Conservation (phyloP, 1,140 invertebrate species). For the Bombyx mori region ASM3026992v2 NC_085116.1:8512501-8513000, state of each 20-base stretch:
- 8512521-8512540: too few relatives aligned
- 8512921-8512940: conserved; percentile 38
- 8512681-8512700: too few relatives aligned
- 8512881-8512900: conserved; percentile 59
- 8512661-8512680: too few relatives aligned
- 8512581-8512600: too few relatives aligned
- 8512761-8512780: neutral
- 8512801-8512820: conserved; percentile 1
- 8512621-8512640: too few relatives aligned
- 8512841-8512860: conserved; percentile 7
- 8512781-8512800: neutral
- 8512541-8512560: too few relatives aligned
- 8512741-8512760: neutral
- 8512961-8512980: too few relatives aligned
- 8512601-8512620: too few relatives aligned
- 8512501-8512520: conserved; percentile 17
- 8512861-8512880: conserved; percentile 20
- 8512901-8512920: conserved; percentile 55
- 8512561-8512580: too few relatives aligned
- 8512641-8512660: too few relatives aligned
- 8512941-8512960: conserved; percentile 9
- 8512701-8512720: neutral
- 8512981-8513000: too few relatives aligned
- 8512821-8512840: conserved; percentile 7
- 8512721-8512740: neutral